Evolutionary conservation across 2,113 vertebrate genomes (phyloP), one percentile per base, ranked within the genome.

Genomic region (Redunca redunca): DNA sequence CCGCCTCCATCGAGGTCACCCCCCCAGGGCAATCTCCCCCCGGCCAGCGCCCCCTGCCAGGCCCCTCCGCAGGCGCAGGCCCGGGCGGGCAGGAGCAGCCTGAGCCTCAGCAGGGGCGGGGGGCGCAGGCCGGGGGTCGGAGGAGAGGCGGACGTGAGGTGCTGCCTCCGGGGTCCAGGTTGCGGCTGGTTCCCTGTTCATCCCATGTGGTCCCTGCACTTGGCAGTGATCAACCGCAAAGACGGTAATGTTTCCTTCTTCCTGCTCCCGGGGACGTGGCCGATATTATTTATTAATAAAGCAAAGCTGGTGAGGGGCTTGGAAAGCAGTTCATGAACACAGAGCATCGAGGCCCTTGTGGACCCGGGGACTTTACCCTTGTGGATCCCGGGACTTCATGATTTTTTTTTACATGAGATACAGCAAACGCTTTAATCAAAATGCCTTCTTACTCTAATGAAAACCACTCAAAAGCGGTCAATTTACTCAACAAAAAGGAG

Each of bases 391-490:
- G 43, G 26, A 81, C 17, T 93, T 83, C 10, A 40, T 19, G 23
- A 30, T 16, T 90, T 88, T 74, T 71, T 71, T 71, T 78, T 55
- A 86, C 28, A 48, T 48, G 55, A 85, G 87, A 90, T 50, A 90
- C 11, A 83, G 30, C 28, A 86, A 96, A 48, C 8, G 33, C 58
- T 96, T 95, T 96, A 43, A 96, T 96, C 81, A 96, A 94, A 97
- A 97, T 52, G 60, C 53, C 84, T 83, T 90, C 83, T 83, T 40
- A 43, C n/a, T 91, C n/a, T 96, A 97, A 93, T 89, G 88, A 96
- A 96, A 98, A 83, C 62, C 84, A 92, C 40, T 88, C 81, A 50
- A 36, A 84, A 57, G 33, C 36, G 16, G 94, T 93, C 25, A 46
- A 11, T 67, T 82, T 78, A 55, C n/a, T 50, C 14, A 74, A 40